Percentiles rank a stretch among this genome's conserved stretches.
Conservation (phyloP, 2,888 invertebrate species). For the Agrenia bidenticulata region DNA sequence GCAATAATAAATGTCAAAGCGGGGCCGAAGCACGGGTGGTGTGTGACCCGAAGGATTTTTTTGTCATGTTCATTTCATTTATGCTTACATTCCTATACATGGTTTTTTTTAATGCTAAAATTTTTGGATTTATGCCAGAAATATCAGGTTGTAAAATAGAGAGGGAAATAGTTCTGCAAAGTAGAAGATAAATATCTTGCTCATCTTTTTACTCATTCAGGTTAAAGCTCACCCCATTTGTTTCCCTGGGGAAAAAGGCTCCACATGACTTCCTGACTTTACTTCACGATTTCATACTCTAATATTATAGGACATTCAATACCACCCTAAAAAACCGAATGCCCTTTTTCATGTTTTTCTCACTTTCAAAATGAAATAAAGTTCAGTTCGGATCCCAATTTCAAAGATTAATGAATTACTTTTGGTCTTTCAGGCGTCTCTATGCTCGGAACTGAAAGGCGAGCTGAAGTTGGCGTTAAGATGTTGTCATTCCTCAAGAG, state of each 20-base stretch:
- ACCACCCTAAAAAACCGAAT: too few species aligned
- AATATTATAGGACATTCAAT: too few species aligned
- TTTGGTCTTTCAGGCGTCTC: constrained; percentile 65
- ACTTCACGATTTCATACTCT: not conserved
- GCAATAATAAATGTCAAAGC: constrained; percentile 18
- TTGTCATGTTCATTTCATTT: constrained; percentile 15
- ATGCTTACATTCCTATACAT: not conserved
- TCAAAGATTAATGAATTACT: not conserved
- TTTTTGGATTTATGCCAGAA: constrained; percentile 3
- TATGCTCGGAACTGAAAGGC: constrained; percentile 92
- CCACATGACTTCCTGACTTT: constrained; percentile 4
- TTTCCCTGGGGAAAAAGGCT: constrained; percentile 11
- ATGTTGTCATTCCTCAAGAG: constrained; percentile 59
- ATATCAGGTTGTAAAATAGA: constrained; percentile 9
- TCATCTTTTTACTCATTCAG: constrained; percentile 16
- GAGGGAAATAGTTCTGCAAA: not conserved
- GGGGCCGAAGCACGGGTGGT: not conserved
- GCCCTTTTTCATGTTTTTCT: too few species aligned
- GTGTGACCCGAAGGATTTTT: constrained; percentile 8
- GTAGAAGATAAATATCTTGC: constrained; percentile 15
- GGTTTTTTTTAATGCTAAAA: constrained; percentile 8
- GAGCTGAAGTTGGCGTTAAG: constrained; percentile 87
- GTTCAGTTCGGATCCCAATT: too few species aligned
- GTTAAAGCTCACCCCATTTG: constrained; percentile 10
- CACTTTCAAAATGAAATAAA: too few species aligned